Evolutionary conservation across 2,797 vertebrate species (phyloP), one percentile per base, ranked within the genome.

Genomic region (Lagorchestes hirsutus): DNA sequence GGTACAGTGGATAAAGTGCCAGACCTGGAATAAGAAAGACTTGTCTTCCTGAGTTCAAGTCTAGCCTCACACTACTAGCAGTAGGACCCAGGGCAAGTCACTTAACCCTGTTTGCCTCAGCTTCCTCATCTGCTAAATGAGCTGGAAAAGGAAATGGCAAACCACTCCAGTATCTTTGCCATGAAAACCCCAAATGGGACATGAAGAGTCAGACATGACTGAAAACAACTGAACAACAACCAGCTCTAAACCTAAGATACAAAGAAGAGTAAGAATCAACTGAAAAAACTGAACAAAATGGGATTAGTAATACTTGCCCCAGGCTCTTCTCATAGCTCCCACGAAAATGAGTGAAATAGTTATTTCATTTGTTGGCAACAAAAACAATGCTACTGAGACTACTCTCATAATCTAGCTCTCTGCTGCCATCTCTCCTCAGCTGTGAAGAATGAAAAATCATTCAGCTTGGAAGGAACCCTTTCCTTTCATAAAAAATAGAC

Each of bases 351-450:
- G 6, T 3, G 8, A 82, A 82, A 31, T 24, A 34, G 58, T 54
- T 54, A 8, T 93, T 93, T 62, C 55, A 34, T 95, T 94, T 96
- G 54, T 24, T 82, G 67, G 82, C 29, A 92, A 9, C 52, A 52
- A 28, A 2, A 4, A 24, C 5, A 56, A 55, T 22, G 31, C 56
- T 10, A 46, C 8, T 46, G 91, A 50, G 14, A 18, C 8, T 3
- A 5, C n/a, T 8, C 34, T 58, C 59, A 22, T 34, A 91, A 40
- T 58, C 50, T 27, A 2, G 87, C 46, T 28, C 94, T 97, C 95
- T 97, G 96, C 95, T 91, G 97, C 95, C 98, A 87, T 92, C 98
- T 96, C 52, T 52, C 59, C 91, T 94, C 92, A 58, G 93, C 2
- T 54, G 93, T 54, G 55, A 95, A 50, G 40, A 82, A 58, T 2